Base-by-base conservation (phyloP, 2,797 vertebrate species). In the Sebastes jordani region DNA sequence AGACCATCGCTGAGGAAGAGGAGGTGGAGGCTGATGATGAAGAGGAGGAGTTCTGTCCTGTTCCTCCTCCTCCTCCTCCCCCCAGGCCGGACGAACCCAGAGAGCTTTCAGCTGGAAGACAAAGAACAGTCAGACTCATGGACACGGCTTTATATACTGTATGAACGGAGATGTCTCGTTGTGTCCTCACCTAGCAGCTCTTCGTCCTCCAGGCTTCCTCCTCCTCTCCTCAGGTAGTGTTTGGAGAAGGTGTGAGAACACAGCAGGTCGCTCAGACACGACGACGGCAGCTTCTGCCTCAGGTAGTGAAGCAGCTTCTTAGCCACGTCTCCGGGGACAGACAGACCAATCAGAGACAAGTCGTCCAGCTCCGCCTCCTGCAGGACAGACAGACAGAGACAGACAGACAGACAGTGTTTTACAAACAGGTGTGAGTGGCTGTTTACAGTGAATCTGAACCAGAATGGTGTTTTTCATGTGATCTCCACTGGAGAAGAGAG, bases 251-350 rank as follows among this genome's bases (percentile, higher is more conserved):
- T 38, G 13, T 89, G 96, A 1, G 96, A 97, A 86, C 94, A 94
- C 0, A 94, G 94, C 77, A 99, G 95, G 78, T 97, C 97, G 0
- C 91, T 89, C 63, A 94, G 95, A 72, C 95, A 86, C 0, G 95
- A 95, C 6, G 96, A 94, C 4, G 95, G 94, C 46, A 97, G 95
- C 55, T 88, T 93, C 90, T 95, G 91, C 83, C 96, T 97, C 89
- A 99, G 87, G 77, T 93, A 95, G 85, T 88, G 91, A 55, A 99
- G 93, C 76, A 99, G 90, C 86, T 97, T 96, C 86, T 92, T 95
- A 4, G 97, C 97, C 81, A 96, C 84, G 23, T 97, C 96, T 2
- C 78, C 89, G 0, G 96, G 94, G 0, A 97, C 90, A 0, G 88
- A 91, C 86, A 97, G 93, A 63, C 95, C 92, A 67, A 97, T 88